Evolutionary conservation across 1,140 invertebrate genomes (phyloP), one percentile per base, ranked within the genome.

Genomic region (Forficula auricularia): DNA sequence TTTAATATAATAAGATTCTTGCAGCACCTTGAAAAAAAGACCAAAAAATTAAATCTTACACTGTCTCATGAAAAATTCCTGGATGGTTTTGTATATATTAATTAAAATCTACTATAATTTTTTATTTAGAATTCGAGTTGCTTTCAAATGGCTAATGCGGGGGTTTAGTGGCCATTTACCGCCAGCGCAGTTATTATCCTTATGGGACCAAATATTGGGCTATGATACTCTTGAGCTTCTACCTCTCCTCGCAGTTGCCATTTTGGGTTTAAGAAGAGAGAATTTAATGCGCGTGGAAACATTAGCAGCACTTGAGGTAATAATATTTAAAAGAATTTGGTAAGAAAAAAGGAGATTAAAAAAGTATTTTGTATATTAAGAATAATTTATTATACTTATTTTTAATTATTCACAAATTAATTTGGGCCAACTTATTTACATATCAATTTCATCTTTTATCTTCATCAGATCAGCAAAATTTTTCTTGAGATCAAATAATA

Each of bases 141-240:
- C 90, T 2, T 90, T 95, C 56, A 92, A 92, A 59, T 97, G 91
- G 91, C 60, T 97, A 8, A 91, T 95, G 71, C 68, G 88, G 47
- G 88, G 82, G 2, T 97, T 94, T 57, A 92, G 88, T 50, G 90
- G 91, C 0, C 86, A 91, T 57, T 64, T 97, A 37, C 79, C 85
- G 0, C 86, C 86, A 3, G 87, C 92, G 52, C 89, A 97, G 59
- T 64, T 96, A 0, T 64, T 97, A 0, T 74, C 82, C 27, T 63
- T 97, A 7, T 97, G 90, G 90, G 90, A 96, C 59, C 64, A 86
- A 45, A 76, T 96, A 41, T 63, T 97, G 1, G 88, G 83, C 6
- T 90, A 89, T 54, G 86, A 94, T 59, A 88, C 86, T 3, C 57
- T 95, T 27, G 87, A 94, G 63, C 79, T 94, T 19, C 67, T 95